A percentile compares a stretch with the other conserved stretches of the same genome.
Conservation (phyloP, 2,797 vertebrate genomes). For the Clamator glandarius region DNA sequence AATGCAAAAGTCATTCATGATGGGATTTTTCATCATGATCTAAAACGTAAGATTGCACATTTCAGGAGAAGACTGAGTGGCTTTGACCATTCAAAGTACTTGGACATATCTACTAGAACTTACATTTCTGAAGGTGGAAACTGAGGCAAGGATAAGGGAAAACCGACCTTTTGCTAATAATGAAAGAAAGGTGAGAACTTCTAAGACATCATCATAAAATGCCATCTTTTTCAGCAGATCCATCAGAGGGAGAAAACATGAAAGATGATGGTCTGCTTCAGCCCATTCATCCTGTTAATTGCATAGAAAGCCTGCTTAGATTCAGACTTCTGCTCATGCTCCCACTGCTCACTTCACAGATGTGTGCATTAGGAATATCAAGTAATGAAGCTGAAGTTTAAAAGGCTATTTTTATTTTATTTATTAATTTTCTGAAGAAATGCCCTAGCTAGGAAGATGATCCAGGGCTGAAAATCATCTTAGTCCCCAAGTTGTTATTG, state of each 20-base stretch:
- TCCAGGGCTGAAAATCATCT: neutral
- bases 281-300: neutral
- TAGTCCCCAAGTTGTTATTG: neutral
- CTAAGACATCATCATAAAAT: neutral
- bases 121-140: neutral
- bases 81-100: neutral
- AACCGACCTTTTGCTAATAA: neutral
- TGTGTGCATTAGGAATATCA: neutral
- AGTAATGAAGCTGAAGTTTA: neutral
- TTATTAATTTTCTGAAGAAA: neutral
- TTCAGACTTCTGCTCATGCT: neutral
- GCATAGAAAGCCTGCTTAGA: neutral
- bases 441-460: neutral
- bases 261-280: neutral
- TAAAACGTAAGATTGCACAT: neutral
- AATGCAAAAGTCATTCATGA: neutral
- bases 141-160: neutral
- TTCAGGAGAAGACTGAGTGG: neutral
- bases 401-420: accelerated
- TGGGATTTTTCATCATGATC: conserved; percentile 17
- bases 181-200: neutral
- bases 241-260: neutral
- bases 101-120: neutral
- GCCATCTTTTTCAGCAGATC: neutral
- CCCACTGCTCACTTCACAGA: neutral